Evolutionary conservation across 2,888 invertebrate genomes (phyloP), one percentile per base, ranked within the genome.

Genomic region (Megamerina dolium): DNA sequence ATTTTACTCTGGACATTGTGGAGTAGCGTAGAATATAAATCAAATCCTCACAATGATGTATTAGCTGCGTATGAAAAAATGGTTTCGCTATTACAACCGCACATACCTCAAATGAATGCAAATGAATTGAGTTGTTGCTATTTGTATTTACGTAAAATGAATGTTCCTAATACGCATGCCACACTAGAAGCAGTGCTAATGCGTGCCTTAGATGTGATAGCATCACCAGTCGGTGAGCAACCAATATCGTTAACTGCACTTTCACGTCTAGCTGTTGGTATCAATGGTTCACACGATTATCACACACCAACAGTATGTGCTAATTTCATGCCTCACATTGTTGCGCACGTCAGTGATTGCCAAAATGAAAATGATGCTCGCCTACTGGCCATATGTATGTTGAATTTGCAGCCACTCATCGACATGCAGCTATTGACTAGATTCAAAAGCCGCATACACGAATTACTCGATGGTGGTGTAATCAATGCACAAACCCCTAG

Each of bases 121-220:
- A 60, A 73, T 26, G 68, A 70, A 23, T 52, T 73, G 26, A 73
- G 74, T 48, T 73, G 70, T 47, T 61, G 68, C 39, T 61, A 75
- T 19, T 59, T 75, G 14, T 75, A 76, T 51, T 59, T 78, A 35
- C 69, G 66, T 32, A 74, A 74, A 59, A 64, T 77, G 51, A 74
- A 73, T 4, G 50, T 76, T 5, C 50, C 60, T 8, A 54, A 68
- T 27, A 56, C 62, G 26, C 56, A 69, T 36, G 37, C 50, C 1
- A 49, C 63, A 2, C 53, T 75, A 50, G 64, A 72, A 42, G 47
- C 58, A n/a, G 45, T 77, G 4, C 55, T 73, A 3, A 31, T 53
- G 3, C 56, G 50, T 16, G 61, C 59, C 2, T 41, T 65, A 12
- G 21, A 55, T 3, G 29, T 55, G n/a, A 52, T 76, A 5, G 29